Conservation (phyloP, 2,888 invertebrate genomes). For the Cepaea hortensis region DNA sequence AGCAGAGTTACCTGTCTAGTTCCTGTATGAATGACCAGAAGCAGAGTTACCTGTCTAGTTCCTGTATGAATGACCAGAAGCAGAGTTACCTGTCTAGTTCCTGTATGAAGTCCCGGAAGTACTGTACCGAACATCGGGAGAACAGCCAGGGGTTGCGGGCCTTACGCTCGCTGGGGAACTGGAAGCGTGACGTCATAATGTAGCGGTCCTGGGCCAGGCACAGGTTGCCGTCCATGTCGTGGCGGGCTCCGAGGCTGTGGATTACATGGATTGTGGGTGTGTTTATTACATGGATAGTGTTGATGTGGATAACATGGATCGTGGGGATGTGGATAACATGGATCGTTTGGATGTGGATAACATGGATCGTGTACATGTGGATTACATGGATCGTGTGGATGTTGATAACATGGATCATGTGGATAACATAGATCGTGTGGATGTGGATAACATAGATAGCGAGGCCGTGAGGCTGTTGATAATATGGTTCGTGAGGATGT, state of each 20-base stretch:
- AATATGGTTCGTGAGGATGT: too few relatives aligned
- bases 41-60: neutral
- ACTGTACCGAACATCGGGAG: conserved; percentile 53
- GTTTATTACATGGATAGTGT: too few relatives aligned
- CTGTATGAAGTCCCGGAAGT: conserved; percentile 55
- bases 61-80: neutral
- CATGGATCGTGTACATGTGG: too few relatives aligned
- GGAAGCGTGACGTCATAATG: conserved; percentile 58
- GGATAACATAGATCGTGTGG: too few relatives aligned
- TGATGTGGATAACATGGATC: too few relatives aligned
- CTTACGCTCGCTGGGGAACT: conserved; percentile 52
- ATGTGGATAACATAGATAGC: too few relatives aligned
- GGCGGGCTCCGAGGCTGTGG: conserved; percentile 55
- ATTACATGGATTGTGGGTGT: too few relatives aligned
- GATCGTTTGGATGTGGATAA: too few relatives aligned
- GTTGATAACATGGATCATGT: too few relatives aligned
- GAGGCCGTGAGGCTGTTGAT: too few relatives aligned
- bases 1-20: neutral
- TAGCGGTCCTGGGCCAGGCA: conserved; percentile 55
- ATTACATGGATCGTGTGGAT: too few relatives aligned
- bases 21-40: neutral
- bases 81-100: conserved; percentile 50
- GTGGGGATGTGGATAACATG: too few relatives aligned
- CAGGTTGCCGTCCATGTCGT: conserved; percentile 58
- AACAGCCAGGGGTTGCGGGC: conserved; percentile 57